Conservation (phyloP, 1,140 invertebrate genomes). For the Geopemphigus sp. region DNA sequence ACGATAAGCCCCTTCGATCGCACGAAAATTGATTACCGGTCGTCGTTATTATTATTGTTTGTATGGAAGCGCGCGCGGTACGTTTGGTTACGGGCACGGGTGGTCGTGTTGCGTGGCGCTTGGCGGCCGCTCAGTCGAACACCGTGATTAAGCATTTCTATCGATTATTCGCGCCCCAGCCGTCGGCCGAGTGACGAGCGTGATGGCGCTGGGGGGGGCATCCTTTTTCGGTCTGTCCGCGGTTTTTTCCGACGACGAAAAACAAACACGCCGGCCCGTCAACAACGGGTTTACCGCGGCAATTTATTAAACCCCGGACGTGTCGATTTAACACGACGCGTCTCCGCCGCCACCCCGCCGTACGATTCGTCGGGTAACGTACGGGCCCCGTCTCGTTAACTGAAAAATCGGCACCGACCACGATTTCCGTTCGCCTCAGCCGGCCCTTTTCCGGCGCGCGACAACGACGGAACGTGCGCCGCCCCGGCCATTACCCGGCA, state of each 20-base stretch:
- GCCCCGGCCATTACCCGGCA: too few relatives aligned
- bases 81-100: too few relatives aligned
- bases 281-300: conserved; percentile 21
- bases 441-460: too few relatives aligned
- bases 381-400: too few relatives aligned
- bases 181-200: background rate
- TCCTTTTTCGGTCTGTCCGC: background rate
- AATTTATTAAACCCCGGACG: conserved; percentile 18
- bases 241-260: conserved; percentile 2
- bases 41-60: background rate
- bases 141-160: conserved; percentile 32
- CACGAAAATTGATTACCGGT: conserved; percentile 13
- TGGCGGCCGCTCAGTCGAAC: conserved; percentile 11
- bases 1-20: background rate
- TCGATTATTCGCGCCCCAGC: conserved; percentile 10
- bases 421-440: too few relatives aligned
- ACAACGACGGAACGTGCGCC: too few relatives aligned
- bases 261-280: conserved; percentile 20
- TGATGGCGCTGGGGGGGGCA: too few relatives aligned
- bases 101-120: background rate
- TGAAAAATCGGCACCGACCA: too few relatives aligned
- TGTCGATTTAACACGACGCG: background rate
- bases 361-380: too few relatives aligned
- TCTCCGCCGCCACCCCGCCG: too few relatives aligned
- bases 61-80: too few relatives aligned